Conservation (phyloP, 1,140 invertebrate genomes). For the Ostrea denselamellosa region DNA sequence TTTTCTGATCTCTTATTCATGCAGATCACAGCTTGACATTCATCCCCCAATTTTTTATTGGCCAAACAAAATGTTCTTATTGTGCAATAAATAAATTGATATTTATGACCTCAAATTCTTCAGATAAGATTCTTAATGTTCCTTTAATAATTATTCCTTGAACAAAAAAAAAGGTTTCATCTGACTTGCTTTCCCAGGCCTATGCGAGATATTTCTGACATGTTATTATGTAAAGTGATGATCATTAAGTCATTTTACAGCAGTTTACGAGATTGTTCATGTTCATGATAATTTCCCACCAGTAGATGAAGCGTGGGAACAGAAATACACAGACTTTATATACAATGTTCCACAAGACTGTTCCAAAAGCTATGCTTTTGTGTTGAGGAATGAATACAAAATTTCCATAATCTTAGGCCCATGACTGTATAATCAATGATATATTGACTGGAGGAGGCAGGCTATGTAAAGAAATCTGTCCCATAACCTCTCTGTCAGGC, state of each 20-base stretch:
- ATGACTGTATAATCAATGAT: not conserved
- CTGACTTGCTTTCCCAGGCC: slow-evolving; percentile 17
- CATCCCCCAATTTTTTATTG: not conserved
- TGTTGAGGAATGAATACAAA: not conserved
- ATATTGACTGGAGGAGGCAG: not conserved
- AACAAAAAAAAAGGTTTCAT: not conserved
- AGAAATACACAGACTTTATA: not conserved
- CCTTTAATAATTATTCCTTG: not conserved
- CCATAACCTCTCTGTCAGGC: not conserved
- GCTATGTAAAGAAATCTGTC: not conserved
- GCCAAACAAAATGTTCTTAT: not conserved
- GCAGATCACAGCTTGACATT: not conserved
- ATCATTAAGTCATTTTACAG: slow-evolving; percentile 15
- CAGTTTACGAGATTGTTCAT: not conserved
- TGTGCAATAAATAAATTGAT: not conserved
- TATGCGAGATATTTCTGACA: not conserved
- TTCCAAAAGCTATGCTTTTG: not conserved
- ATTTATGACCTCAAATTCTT: not conserved
- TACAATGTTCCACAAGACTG: not conserved
- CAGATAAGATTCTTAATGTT: not conserved
- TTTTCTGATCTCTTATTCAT: too few species aligned
- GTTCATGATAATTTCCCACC: not conserved
- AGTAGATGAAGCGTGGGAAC: slow-evolving; percentile 6
- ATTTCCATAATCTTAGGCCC: not conserved
- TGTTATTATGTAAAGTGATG: slow-evolving; percentile 32